Evolutionary conservation across 2,888 invertebrate species (phyloP), one percentile per base, ranked within the genome.

Genomic region (Drosophila monieri): DNA sequence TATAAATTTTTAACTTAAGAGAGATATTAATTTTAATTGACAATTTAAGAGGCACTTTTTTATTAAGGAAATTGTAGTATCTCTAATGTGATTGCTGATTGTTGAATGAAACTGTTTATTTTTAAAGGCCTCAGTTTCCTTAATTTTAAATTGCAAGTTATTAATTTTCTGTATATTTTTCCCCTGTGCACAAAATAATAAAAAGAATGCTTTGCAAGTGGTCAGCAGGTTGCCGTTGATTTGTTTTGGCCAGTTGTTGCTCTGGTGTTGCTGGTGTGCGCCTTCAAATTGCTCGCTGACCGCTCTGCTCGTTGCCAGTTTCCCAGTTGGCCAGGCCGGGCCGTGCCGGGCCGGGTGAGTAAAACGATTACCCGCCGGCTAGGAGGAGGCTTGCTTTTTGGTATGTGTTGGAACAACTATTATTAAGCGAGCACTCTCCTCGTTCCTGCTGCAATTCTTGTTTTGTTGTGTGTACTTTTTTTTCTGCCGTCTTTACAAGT

Each of bases 321-420:
- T 23, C 10, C 32, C 27, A 18, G 18, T 25, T 14, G 56, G 58
- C 62, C 64, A 41, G 70, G 9, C 8, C 27, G 27, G 27, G 0
- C 27, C 25, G 25, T 3, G 1, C 23, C 25, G 2, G 71, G 84
- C 61, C 80, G 85, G 83, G 87, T 76, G 78, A 86, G 85, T 81
- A 85, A 85, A 88, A 88, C 88, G 88, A 85, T 85, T 85, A 86
- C 85, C 85, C 88, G 85, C 85, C 85, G 83, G 83, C 85, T 81
- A 69, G 69, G 55, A 55, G 23, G 55, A 78, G 74, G 78, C 80
- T 80, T 64, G 74, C 86, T 74, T 73, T 64, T 71, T 65, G 66
- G 70, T 88, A 85, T 85, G 85, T 85, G 85, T 88, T 80, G 88
- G 78, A 86, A 87, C 84, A 88, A 80, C 80, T 88, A 88, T 85